phyloP scores from a whole-genome alignment of 37 sponge, comb jelly and placozoan species.

The Oscarella lobularis region DNA sequence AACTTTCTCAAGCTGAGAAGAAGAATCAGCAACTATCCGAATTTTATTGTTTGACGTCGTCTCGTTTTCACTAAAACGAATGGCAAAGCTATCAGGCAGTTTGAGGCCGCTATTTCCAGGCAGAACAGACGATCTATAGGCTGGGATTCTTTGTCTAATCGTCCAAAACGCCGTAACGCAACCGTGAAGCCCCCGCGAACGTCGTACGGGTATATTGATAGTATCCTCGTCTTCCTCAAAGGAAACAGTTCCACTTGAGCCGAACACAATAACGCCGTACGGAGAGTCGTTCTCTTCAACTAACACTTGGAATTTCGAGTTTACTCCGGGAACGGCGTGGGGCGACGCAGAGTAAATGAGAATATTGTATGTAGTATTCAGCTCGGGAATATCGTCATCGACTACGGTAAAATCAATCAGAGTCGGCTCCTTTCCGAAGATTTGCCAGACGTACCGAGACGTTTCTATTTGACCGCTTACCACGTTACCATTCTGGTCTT shows the following conservation, averaged over 20 bases:
- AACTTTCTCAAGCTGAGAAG: neutral
- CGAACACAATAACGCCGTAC: neutral
- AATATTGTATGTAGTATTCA: neutral
- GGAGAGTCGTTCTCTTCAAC: neutral
- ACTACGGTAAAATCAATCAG: too few relatives aligned
- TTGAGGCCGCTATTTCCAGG: neutral
- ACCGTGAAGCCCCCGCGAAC: constrained; percentile 4
- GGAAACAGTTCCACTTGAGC: neutral
- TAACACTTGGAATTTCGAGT: neutral
- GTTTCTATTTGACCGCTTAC: neutral
- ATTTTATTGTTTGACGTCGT: neutral
- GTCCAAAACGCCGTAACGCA: neutral
- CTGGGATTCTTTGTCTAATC: neutral
- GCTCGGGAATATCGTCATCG: neutral
- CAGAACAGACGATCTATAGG: too few relatives aligned
- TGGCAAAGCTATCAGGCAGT: neutral
- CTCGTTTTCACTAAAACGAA: neutral
- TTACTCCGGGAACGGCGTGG: neutral
- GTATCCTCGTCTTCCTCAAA: neutral
- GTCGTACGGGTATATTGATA: neutral
- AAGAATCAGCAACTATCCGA: neutral
- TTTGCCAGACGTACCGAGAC: neutral
- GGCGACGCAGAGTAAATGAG: too few relatives aligned
- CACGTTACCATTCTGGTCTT: neutral
- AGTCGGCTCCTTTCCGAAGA: too few relatives aligned